phyloP scores from a whole-genome alignment of 2,888 invertebrate genomes.

The Patella depressa region DNA sequence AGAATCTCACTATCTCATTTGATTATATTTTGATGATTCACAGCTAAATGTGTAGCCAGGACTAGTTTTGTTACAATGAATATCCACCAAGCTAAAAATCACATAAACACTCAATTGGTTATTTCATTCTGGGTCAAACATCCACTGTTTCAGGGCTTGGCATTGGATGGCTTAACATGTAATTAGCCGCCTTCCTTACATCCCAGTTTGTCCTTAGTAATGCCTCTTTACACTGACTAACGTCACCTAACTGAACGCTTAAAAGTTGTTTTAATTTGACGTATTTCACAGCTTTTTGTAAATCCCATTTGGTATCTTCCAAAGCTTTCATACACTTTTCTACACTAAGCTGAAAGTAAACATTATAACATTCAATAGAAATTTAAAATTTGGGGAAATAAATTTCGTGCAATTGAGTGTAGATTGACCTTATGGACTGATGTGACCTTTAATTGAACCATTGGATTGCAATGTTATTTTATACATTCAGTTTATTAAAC shows the following conservation, averaged over 20 bases:
- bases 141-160: slow-evolving; percentile 61
- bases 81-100: too few relatives aligned
- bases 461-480: too few relatives aligned
- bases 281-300: slow-evolving; percentile 89
- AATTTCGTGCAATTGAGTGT: too few relatives aligned
- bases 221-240: slow-evolving; percentile 72
- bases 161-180: slow-evolving; percentile 70
- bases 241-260: slow-evolving; percentile 65
- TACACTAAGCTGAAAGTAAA: slow-evolving; percentile 68
- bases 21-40: too few relatives aligned
- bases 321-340: slow-evolving; percentile 85
- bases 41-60: too few relatives aligned
- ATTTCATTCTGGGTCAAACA: slow-evolving; percentile 37
- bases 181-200: slow-evolving; percentile 79
- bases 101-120: too few relatives aligned
- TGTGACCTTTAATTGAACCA: too few relatives aligned
- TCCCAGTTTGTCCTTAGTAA: slow-evolving; percentile 79
- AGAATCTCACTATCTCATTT: too few relatives aligned
- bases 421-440: too few relatives aligned
- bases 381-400: too few relatives aligned
- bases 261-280: slow-evolving; percentile 77
- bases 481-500: too few relatives aligned
- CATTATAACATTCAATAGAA: background rate
- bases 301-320: slow-evolving; percentile 89
- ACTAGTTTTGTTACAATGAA: too few relatives aligned